Evolutionary conservation across 1,140 invertebrate species (phyloP).

Genomic region (honey bee (Apis mellifera)): DNA sequence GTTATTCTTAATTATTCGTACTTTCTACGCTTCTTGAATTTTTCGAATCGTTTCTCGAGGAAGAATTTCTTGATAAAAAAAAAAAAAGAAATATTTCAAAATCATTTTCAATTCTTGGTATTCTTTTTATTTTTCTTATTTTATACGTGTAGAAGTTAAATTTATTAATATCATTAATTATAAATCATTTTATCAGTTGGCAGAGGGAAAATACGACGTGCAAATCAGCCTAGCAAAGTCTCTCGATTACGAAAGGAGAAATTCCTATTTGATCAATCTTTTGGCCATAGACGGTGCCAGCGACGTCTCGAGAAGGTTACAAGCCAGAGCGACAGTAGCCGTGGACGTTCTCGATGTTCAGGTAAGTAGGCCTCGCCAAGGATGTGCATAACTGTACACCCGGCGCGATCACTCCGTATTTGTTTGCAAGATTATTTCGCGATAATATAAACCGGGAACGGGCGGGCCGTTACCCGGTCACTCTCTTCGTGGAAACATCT

Average conservation of each 20-base stretch:
- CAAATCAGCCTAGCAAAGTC: constrained; percentile 84
- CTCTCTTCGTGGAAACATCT: background rate
- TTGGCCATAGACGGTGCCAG: constrained; percentile 85
- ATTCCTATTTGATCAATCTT: constrained; percentile 87
- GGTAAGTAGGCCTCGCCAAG: constrained; percentile 68
- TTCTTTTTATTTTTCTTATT: too few relatives aligned
- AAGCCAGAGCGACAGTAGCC: constrained; percentile 86
- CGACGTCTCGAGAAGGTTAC: constrained; percentile 82
- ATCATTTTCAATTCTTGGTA: too few relatives aligned
- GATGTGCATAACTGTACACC: constrained; percentile 38
- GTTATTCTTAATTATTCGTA: background rate
- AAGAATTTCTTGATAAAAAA: too few relatives aligned
- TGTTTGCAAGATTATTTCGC: constrained; percentile 32
- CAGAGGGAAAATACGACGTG: constrained; percentile 87
- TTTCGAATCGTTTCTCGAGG: too few relatives aligned
- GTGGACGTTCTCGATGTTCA: constrained; percentile 90
- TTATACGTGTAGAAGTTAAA: too few relatives aligned
- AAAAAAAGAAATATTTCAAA: too few relatives aligned
- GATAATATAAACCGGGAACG: constrained; percentile 23
- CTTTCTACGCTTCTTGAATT: too few relatives aligned
- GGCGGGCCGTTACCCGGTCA: constrained; percentile 8
- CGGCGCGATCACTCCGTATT: constrained; percentile 21
- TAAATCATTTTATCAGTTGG: constrained; percentile 78
- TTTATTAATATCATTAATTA: too few relatives aligned
- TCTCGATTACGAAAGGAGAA: constrained; percentile 88